These are phyloP conservation scores for Parelbella ahira DNA, from an alignment of 2,888 invertebrate species.

Conservation along the genomic window DNA sequence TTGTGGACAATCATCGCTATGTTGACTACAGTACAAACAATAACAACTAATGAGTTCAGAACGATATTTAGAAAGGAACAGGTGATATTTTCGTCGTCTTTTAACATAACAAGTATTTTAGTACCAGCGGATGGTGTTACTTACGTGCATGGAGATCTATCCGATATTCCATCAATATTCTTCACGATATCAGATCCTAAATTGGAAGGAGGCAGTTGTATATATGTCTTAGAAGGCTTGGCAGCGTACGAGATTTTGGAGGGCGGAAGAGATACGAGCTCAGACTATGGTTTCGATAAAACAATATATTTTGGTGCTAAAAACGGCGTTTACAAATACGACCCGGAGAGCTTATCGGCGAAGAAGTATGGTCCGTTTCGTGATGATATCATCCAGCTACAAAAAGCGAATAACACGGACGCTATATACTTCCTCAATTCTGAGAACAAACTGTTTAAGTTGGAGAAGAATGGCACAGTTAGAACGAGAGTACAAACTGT, in stretches of 20 bases:
- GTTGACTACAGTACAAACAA: neutral
- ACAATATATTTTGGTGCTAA: conserved; percentile 51
- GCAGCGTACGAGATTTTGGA: conserved; percentile 59
- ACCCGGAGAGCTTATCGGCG: conserved; percentile 48
- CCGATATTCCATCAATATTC: conserved; percentile 56
- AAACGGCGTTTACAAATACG: conserved; percentile 54
- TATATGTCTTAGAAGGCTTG: conserved; percentile 59
- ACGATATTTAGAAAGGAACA: conserved; percentile 49
- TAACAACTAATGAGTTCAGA: conserved; percentile 14
- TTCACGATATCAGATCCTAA: conserved; percentile 52
- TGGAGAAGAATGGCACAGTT: conserved; percentile 49
- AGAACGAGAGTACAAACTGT: conserved; percentile 42
- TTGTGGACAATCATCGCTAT: neutral
- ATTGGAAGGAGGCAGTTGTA: conserved; percentile 52
- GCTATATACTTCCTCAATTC: conserved; percentile 45
- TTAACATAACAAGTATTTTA: conserved; percentile 52
- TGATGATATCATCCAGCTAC: conserved; percentile 57
- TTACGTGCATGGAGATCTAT: conserved; percentile 41
- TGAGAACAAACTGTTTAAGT: conserved; percentile 44
- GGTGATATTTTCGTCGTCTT: conserved; percentile 49
- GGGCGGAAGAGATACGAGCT: conserved; percentile 57
- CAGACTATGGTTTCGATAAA: conserved; percentile 47
- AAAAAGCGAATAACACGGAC: conserved; percentile 56
- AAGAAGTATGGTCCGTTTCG: conserved; percentile 51
- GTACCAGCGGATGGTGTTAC: conserved; percentile 50